A percentile compares a stretch with the other conserved stretches of the same genome.
phyloP scores from a whole-genome alignment of 2,797 vertebrate species.

The Varecia variegata region DNA sequence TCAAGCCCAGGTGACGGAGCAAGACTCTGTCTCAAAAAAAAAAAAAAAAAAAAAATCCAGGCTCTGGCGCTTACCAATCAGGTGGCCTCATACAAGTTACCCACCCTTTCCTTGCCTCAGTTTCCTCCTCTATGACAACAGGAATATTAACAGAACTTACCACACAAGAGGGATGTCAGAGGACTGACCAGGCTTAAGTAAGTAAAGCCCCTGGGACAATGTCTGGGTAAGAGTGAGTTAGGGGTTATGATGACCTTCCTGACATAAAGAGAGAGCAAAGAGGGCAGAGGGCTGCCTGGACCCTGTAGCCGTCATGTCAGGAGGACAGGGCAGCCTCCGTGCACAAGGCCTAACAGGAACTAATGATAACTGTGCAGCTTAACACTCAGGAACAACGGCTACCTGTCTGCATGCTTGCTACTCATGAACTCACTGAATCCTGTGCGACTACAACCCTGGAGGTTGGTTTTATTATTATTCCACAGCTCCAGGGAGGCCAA shows the following conservation, averaged over 20 bases:
- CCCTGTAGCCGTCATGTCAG: neutral
- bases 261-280: too few species aligned
- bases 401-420: neutral
- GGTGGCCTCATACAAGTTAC: neutral
- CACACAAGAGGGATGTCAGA: neutral
- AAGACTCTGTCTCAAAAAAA: too few species aligned
- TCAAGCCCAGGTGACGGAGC: neutral
- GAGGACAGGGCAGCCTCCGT: neutral
- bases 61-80: neutral
- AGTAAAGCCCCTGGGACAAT: neutral
- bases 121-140: neutral
- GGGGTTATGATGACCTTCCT: neutral
- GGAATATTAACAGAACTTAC: neutral
- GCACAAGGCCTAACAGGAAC: neutral
- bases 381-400: neutral
- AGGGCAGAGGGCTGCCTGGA: neutral
- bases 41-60: neutral
- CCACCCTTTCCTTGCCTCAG: too few species aligned
- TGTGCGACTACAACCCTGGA: neutral
- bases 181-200: neutral
- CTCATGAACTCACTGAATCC: neutral
- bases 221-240: neutral
- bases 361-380: neutral
- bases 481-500: neutral
- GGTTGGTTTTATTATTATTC: neutral